A percentile compares a stretch with the other conserved stretches of the same genome.
phyloP scores from a whole-genome alignment of 2,113 vertebrate genomes.

The Alethe diademata region DNA sequence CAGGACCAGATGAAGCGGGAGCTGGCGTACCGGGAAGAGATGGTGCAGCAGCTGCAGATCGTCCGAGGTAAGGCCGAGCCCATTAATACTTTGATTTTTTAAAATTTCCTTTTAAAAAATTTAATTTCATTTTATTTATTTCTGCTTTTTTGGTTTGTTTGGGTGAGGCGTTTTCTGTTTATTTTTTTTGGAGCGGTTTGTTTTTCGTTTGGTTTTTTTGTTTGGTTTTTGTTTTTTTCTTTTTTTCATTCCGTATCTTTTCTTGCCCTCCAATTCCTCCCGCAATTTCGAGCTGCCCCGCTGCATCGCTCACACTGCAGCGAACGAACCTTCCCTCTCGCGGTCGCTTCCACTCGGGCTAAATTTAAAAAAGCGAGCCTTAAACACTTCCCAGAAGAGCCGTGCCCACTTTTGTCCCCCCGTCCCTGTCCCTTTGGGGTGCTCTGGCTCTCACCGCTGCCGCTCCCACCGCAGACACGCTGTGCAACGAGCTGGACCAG shows the following conservation, averaged over 20 bases:
- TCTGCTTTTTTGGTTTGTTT: not conserved
- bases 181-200: not conserved
- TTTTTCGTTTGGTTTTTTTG: no score
- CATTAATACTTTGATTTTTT: not conserved
- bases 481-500: conserved; percentile 94
- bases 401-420: conserved; percentile 39
- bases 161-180: not conserved
- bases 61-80: conserved; percentile 87
- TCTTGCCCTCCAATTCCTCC: conserved; percentile 38
- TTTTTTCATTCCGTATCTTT: not conserved
- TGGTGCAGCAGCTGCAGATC: conserved; percentile 98
- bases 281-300: conserved; percentile 53
- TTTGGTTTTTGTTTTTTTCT: not conserved
- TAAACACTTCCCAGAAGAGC: conserved; percentile 23
- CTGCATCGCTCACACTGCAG: conserved; percentile 52
- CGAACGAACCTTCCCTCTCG: conserved; percentile 61
- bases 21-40: conserved; percentile 96
- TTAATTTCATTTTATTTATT: fast-evolving
- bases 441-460: not conserved
- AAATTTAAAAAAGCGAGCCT: conserved; percentile 60
- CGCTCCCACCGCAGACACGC: conserved; percentile 76
- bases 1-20: conserved; percentile 99
- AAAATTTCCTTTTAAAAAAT: not conserved
- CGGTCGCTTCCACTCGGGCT: conserved; percentile 60
- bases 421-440: not conserved